These are phyloP conservation scores for Heliothis peltigera DNA, from an alignment of 2,888 invertebrate genomes.

Conservation along the genomic window DNA sequence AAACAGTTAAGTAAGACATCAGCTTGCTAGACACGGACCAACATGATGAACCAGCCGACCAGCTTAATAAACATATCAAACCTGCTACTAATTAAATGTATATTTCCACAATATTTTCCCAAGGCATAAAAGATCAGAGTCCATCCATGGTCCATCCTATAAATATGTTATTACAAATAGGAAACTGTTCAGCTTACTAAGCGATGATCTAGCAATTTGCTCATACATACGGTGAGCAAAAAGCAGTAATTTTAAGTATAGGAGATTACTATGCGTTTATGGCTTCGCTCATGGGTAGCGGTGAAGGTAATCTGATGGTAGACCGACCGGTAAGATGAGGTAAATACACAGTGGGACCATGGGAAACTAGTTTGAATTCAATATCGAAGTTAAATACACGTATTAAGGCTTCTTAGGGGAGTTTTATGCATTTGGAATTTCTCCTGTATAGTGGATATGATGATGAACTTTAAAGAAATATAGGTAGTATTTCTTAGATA, in stretches of 20 bases:
- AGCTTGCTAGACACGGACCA: too few relatives aligned
- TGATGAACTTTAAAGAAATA: too few relatives aligned
- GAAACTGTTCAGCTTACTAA: conserved; percentile 17
- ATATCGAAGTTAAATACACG: neutral
- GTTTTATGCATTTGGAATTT: neutral
- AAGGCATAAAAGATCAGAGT: conserved; percentile 5
- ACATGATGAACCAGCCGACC: neutral
- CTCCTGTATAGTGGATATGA: neutral
- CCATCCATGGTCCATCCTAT: conserved; percentile 6
- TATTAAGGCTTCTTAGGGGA: neutral
- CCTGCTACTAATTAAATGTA: neutral
- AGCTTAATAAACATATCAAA: neutral
- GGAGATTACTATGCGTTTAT: conserved; percentile 14
- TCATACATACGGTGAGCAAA: neutral
- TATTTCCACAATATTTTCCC: neutral
- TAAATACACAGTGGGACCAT: neutral
- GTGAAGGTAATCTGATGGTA: conserved; percentile 38
- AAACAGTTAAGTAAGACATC: too few relatives aligned
- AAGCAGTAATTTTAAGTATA: conserved; percentile 15
- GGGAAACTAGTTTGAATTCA: conserved; percentile 5
- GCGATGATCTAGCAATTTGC: conserved; percentile 25
- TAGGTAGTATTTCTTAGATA: too few relatives aligned
- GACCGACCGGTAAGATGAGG: neutral
- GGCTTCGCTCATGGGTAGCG: conserved; percentile 28
- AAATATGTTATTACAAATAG: conserved; percentile 11